phyloP scores from a whole-genome alignment of 2,797 vertebrate genomes.

The Lophura swinhoii region DNA sequence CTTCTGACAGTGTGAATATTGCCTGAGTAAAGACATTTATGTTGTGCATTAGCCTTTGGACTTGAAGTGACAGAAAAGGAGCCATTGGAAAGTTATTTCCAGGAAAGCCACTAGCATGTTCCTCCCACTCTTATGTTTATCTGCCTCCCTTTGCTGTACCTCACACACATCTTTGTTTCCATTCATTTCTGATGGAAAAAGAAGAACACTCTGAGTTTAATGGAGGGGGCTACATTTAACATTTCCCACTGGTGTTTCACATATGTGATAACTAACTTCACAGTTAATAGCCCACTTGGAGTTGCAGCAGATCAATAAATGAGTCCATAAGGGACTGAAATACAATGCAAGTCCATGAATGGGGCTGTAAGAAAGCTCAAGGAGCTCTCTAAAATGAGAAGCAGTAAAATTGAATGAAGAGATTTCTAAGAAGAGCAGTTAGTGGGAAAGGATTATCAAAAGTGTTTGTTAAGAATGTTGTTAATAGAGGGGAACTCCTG shows the following conservation, averaged over 20 bases:
- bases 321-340: neutral
- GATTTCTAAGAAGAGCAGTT: neutral
- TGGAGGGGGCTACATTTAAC: neutral
- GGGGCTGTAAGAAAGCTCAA: neutral
- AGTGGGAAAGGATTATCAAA: neutral
- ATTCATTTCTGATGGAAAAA: neutral
- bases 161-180: neutral
- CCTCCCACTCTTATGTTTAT: neutral
- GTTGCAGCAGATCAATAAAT: neutral
- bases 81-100: neutral
- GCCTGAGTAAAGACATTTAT: neutral
- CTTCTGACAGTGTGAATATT: neutral
- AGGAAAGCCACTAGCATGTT: neutral
- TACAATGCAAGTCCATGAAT: conserved; percentile 10
- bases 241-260: neutral
- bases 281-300: neutral
- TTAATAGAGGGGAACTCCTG: conserved; percentile 11
- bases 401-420: neutral
- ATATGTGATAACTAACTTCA: neutral
- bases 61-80: neutral
- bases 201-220: neutral
- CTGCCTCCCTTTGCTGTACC: neutral
- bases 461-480: neutral
- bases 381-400: neutral
- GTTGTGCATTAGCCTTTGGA: neutral